Base-by-base conservation (phyloP, 2,797 vertebrate genomes). In the Notoglanidium macrostoma region DNA sequence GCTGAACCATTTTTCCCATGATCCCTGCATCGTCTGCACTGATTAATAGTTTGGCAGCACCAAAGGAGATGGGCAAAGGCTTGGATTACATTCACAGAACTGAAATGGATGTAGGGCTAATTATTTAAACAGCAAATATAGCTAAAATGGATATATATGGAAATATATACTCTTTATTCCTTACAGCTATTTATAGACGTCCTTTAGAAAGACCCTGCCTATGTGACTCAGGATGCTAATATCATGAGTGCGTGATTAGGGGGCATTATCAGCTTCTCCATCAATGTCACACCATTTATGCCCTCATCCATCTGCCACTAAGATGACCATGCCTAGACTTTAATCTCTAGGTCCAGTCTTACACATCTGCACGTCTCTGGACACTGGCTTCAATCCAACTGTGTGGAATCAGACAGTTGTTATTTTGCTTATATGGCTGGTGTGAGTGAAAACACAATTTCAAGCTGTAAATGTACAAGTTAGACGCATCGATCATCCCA, bases 221-320 rank as follows among this genome's bases (percentile, higher is more conserved):
- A 15, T 84, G 57, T 87, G 89, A 86, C 84, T 73, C 70, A 70
- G 68, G 79, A 51, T 46, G 55, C 70, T 44, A 87, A 84, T 78
- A 83, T 70, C 65, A 72, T 74, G 49, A 26, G 23, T 82, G 63
- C 55, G 76, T 57, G 86, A 94, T 93, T 93, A 91, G 89, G 88
- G 93, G 92, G 89, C 90, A 92, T 92, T 95, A 94, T 94, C 93
- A 92, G 90, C 88, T 91, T 94, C 93, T 94, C 94, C 94, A 94
- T 95, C 95, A 95, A 91, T 91, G 93, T 93, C 94, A 93, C 89
- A 87, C 87, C 68, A 78, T 89, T 89, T 86, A 89, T 94, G 92
- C 93, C 94, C 93, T 95, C 90, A 93, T 94, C 92, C 92, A 91
- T 93, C 93, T 93, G 91, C 85, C 89, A 76, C 83, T 46, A 81